Percentiles rank a stretch among this genome's conserved stretches.
Evolutionary conservation across 2,113 vertebrate genomes (phyloP).

Genomic region (Deroptyus accipitrinus): DNA sequence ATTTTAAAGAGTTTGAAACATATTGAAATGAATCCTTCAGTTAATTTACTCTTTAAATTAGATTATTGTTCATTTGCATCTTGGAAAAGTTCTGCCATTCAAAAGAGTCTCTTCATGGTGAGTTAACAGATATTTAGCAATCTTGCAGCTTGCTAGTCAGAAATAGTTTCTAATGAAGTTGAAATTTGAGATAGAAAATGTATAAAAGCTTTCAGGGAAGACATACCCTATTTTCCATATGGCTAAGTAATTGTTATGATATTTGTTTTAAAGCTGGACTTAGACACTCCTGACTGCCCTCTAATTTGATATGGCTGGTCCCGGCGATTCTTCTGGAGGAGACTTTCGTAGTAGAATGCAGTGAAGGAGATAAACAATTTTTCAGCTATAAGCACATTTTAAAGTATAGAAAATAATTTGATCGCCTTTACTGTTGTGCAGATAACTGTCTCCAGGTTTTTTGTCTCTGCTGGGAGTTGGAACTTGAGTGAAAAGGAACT

Average conservation of each 20-base stretch:
- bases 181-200: slow-evolving; percentile 74
- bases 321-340: slow-evolving; percentile 70
- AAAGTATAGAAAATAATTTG: slow-evolving; percentile 65
- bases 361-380: slow-evolving; percentile 77
- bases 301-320: slow-evolving; percentile 77
- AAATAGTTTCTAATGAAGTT: slow-evolving; percentile 74
- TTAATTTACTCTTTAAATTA: slow-evolving; percentile 67
- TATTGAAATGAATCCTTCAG: slow-evolving; percentile 46
- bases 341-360: slow-evolving; percentile 71
- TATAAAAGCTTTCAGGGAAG: slow-evolving; percentile 71
- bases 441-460: slow-evolving; percentile 52
- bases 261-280: slow-evolving; percentile 80
- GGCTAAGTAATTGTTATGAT: slow-evolving; percentile 77
- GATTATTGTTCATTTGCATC: slow-evolving; percentile 68
- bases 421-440: slow-evolving; percentile 7
- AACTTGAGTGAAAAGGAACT: slow-evolving; percentile 43
- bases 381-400: slow-evolving; percentile 67
- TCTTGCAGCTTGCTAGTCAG: slow-evolving; percentile 67
- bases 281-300: slow-evolving; percentile 77
- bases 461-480: slow-evolving; percentile 41
- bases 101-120: slow-evolving; percentile 58
- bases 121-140: slow-evolving; percentile 70
- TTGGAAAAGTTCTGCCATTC: slow-evolving; percentile 66
- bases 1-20: slow-evolving; percentile 32
- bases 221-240: slow-evolving; percentile 75